phyloP scores from a whole-genome alignment of 2,797 vertebrate species.

The Chelmon rostratus region DNA sequence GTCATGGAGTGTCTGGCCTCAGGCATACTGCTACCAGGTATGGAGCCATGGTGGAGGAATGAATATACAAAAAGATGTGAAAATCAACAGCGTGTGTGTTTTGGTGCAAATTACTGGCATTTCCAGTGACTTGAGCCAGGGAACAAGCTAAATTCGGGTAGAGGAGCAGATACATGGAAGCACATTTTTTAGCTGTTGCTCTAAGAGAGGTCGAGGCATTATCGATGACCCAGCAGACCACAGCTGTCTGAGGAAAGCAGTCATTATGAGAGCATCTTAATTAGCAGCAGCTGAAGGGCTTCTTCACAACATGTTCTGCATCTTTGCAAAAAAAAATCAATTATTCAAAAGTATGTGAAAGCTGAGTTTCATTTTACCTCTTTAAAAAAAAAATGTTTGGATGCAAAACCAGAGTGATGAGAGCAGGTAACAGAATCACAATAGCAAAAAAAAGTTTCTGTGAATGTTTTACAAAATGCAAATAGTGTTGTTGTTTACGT shows the following conservation, averaged over 20 bases:
- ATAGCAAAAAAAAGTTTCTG: background rate
- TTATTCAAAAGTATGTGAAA: constrained; percentile 8
- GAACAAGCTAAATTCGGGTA: background rate
- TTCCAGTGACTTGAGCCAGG: background rate
- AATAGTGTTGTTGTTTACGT: constrained; percentile 6
- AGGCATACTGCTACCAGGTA: constrained; percentile 97
- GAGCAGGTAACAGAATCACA: background rate
- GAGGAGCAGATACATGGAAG: constrained; percentile 12
- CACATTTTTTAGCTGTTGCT: constrained; percentile 36
- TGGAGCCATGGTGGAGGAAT: background rate
- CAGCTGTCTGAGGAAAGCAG: constrained; percentile 51
- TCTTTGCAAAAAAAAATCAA: background rate
- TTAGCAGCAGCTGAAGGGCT: constrained; percentile 44
- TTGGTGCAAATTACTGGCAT: constrained; percentile 11
- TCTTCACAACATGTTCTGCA: constrained; percentile 22
- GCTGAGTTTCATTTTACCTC: constrained; percentile 9
- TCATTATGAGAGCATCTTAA: constrained; percentile 53
- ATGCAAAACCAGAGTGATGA: background rate
- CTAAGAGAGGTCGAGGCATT: constrained; percentile 35
- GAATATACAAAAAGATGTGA: background rate
- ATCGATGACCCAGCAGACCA: constrained; percentile 41
- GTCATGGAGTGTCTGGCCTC: constrained; percentile 99
- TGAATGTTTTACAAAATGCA: background rate
- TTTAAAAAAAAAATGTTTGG: background rate
- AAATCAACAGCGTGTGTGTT: background rate